Evolutionary conservation across 2,113 vertebrate genomes (phyloP), one percentile per base, ranked within the genome.

Genomic region (Caracal caracal): DNA sequence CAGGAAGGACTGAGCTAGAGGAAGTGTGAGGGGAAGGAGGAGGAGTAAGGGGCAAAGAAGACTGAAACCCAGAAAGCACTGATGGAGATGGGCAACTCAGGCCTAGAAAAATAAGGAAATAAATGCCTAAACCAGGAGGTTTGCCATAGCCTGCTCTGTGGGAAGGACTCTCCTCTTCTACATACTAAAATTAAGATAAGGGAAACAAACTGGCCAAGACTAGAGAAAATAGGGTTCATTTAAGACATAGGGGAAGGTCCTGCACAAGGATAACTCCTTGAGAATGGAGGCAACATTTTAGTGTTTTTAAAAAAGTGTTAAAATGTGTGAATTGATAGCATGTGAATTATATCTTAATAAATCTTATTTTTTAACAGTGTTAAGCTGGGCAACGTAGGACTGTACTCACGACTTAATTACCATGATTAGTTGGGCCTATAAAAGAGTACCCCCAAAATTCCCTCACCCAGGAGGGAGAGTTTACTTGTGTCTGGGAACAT

Each of bases 1-100:
- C 81, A 96, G 88, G 94, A 96, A 96, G 86, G 92, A 95, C 30
- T n/a, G 43, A 75, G 56, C 43, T 90, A 61, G 43, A 76, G 86
- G 47, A 79, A 87, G 66, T 71, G 16, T 9, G 59, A 61, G 40
- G 47, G 66, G 20, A 53, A 43, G 66, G 22, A 56, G n/a, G 56
- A 88, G 79, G 43, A 40, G 63, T 71, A 95, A 66, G 43, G 20
- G 20, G 66, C 56, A 84, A 66, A 66, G 13, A 40, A 30, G 24
- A 35, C 51, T 90, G 76, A 85, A 85, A 93, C 88, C 88, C 90
- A 88, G 95, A 90, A 97, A 96, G 59, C 63, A 79, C 78, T 3
- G 19, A 66, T 56, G n/a, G 37, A 94, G 15, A 91, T 37, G 40
- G 47, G 70, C 63, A 47, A 70, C 26, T 28, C 49, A 35, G 24